Evolutionary conservation across 2,797 vertebrate genomes (phyloP).

Genomic region (Gouania willdenowi): DNA sequence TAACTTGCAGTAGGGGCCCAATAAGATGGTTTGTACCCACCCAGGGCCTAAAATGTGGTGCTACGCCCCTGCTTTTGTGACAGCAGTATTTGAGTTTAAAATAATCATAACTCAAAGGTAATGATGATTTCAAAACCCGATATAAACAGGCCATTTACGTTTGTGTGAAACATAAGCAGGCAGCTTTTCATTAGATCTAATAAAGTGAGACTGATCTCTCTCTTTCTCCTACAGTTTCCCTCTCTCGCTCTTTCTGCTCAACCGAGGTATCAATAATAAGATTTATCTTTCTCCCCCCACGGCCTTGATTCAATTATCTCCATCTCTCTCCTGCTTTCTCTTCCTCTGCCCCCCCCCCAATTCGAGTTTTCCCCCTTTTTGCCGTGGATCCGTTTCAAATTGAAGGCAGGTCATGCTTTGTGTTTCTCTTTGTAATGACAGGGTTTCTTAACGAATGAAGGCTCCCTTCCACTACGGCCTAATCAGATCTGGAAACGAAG

Average conservation of each 20-base stretch:
- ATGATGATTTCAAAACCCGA: too few species aligned
- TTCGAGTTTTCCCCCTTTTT: slow-evolving; percentile 56
- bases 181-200: too few species aligned
- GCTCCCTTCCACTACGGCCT: slow-evolving; percentile 56
- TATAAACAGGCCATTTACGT: too few species aligned
- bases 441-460: slow-evolving; percentile 68
- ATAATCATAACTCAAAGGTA: too few species aligned
- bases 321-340: slow-evolving; percentile 44
- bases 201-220: slow-evolving; percentile 63
- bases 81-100: too few species aligned
- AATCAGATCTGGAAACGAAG: slow-evolving; percentile 71
- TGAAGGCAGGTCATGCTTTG: slow-evolving; percentile 78
- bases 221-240: slow-evolving; percentile 10
- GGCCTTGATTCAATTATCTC: slow-evolving; percentile 77
- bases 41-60: too few species aligned
- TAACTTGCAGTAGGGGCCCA: too few species aligned
- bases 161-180: too few species aligned
- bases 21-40: too few species aligned
- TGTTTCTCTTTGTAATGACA: slow-evolving; percentile 80
- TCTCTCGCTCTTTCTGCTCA: slow-evolving; percentile 36
- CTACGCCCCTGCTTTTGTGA: too few species aligned
- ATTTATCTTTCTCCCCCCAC: slow-evolving; percentile 61
- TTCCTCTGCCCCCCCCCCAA: slow-evolving; percentile 37
- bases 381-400: slow-evolving; percentile 77
- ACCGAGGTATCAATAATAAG: slow-evolving; percentile 73